phyloP scores from a whole-genome alignment of 2,797 vertebrate genomes.

The Lateolabrax maculatus region DNA sequence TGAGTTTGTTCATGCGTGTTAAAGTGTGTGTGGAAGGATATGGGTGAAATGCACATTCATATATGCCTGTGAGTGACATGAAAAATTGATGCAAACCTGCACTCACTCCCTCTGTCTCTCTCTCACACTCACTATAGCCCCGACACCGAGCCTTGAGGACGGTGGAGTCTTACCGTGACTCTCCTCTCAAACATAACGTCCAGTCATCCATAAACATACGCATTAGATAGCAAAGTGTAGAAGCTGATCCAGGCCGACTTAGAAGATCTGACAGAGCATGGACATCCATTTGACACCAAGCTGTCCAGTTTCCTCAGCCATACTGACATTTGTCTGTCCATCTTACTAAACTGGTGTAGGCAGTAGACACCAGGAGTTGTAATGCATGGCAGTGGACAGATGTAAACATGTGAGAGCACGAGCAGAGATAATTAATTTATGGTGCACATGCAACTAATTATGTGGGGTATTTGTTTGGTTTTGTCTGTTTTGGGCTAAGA shows the following conservation, averaged over 20 bases:
- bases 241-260: slow-evolving; percentile 52
- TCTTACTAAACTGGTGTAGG: slow-evolving; percentile 8
- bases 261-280: slow-evolving; percentile 43
- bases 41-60: slow-evolving; percentile 24
- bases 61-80: slow-evolving; percentile 53
- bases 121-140: slow-evolving; percentile 23
- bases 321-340: slow-evolving; percentile 25
- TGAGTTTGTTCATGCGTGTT: neutral
- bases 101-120: slow-evolving; percentile 27
- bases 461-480: neutral
- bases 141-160: slow-evolving; percentile 25
- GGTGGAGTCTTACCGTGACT: slow-evolving; percentile 37
- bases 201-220: slow-evolving; percentile 60
- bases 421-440: neutral
- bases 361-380: slow-evolving; percentile 3
- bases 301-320: slow-evolving; percentile 36
- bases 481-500: neutral
- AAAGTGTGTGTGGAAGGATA: neutral
- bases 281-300: slow-evolving; percentile 55
- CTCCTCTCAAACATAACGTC: slow-evolving; percentile 26
- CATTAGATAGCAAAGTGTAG: slow-evolving; percentile 48
- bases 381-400: neutral
- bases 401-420: slow-evolving; percentile 10
- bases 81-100: slow-evolving; percentile 67
- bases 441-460: neutral